phyloP scores from a whole-genome alignment of 2,113 vertebrate species.

The Petromus typicus region DNA sequence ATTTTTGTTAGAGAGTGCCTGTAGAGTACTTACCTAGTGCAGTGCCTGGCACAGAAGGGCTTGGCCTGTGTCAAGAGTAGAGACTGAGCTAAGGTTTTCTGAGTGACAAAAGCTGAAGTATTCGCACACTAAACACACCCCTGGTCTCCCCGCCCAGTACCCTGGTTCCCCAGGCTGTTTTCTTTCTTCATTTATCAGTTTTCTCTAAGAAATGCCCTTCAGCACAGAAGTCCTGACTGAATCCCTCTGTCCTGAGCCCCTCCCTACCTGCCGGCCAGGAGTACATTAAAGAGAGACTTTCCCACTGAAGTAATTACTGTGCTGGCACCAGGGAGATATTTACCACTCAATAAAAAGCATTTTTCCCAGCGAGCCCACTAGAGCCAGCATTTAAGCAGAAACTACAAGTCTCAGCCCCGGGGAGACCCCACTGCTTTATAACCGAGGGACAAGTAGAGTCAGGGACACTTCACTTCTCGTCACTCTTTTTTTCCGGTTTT shows the following conservation, averaged over 20 bases:
- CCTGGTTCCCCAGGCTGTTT: not conserved
- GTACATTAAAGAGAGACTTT: not conserved
- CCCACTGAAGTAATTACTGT: not conserved
- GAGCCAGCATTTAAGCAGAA: conserved; percentile 61
- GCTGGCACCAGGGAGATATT: conserved; percentile 25
- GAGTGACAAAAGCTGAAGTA: not conserved
- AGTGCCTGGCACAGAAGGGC: not conserved
- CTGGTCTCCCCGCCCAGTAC: fast-evolving
- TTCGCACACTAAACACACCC: not conserved
- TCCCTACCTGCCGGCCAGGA: not conserved
- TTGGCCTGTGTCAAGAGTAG: not conserved
- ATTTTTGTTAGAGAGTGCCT: not conserved
- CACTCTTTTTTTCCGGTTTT: not conserved
- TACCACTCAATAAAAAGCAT: conserved; percentile 45
- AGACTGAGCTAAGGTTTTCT: not conserved
- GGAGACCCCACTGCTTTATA: conserved; percentile 14
- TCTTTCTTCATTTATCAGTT: not conserved
- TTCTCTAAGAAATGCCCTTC: not conserved
- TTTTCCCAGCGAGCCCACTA: conserved; percentile 58
- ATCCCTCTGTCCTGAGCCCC: not conserved
- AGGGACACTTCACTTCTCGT: fast-evolving
- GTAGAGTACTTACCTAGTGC: not conserved
- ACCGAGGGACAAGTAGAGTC: not conserved
- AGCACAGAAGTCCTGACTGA: not conserved
- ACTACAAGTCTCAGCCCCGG: conserved; percentile 32